Evolutionary conservation across 2,113 vertebrate genomes (phyloP), one percentile per base, ranked within the genome.

Genomic region (Marmota flaviventris): DNA sequence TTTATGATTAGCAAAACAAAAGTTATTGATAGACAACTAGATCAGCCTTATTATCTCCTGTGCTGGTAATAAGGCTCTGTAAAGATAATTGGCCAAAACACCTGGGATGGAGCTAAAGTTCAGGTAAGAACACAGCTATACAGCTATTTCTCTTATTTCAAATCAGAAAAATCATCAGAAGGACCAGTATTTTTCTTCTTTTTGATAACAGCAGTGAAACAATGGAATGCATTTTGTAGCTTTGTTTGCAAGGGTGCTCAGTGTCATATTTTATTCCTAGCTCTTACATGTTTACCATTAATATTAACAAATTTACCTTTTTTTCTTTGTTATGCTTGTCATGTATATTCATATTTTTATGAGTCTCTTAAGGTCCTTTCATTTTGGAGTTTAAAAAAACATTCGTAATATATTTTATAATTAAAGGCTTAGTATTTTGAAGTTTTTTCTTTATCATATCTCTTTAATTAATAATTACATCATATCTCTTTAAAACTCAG

Each of bases 361-460:
- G 88, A 90, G 7, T 95, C 51, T 75, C 39, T 91, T 53, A 89
- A 95, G 75, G 82, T 87, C 0, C 86, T 87, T 93, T 61, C 27
- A 56, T 89, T 97, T 79, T 78, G 17, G 39, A 85, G 94, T 82
- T 94, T 77, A 32, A 1, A 7, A 93, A 96, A 83, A 4, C 17
- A 61, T 69, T 84, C 8, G 48, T 87, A 58, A 42, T 67, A 27
- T 85, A 39, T 48, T 48, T 95, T 77, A 78, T 94, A 70, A 87
- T 45, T 29, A 56, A 95, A 45, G 14, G 8, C 37, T 93, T 93
- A 67, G 13, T n/a, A 11, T 76, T 91, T 89, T 76, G 2, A 56
- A 67, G 3, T 42, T 78, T 77, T 67, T 73, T 85, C 18, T 77
- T n/a, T 79, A 53, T 45, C 14, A 37, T 22, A 69, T 24, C 24